These are phyloP conservation scores for Pseudomyrmex cubaensis DNA, from an alignment of 1,140 invertebrate genomes.

Conservation along the genomic window DNA sequence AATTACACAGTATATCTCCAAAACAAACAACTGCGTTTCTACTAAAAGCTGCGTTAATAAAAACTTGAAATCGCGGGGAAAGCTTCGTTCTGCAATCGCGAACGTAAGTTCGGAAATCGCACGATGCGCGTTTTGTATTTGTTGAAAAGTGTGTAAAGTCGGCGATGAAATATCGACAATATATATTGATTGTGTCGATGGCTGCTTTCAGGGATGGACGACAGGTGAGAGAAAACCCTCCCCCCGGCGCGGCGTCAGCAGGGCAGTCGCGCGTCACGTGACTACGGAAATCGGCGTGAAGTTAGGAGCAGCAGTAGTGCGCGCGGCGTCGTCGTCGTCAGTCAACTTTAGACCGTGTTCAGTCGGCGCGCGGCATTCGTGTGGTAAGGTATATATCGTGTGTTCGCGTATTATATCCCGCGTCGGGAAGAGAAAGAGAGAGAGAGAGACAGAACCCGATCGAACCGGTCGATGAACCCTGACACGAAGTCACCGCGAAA, in stretches of 20 bases:
- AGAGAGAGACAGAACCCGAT: conserved; percentile 2
- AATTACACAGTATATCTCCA: no score
- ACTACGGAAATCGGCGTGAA: conserved; percentile 54
- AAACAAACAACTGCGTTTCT: no score
- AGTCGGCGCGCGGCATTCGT: conserved; percentile 77
- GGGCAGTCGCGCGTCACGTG: conserved; percentile 50
- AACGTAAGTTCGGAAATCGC: no score
- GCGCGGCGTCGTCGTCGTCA: conserved; percentile 26
- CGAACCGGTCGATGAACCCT: background rate
- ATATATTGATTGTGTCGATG: conserved; percentile 15
- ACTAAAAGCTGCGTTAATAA: no score
- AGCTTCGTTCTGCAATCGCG: no score
- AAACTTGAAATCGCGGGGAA: no score
- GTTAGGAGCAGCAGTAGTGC: conserved; percentile 10
- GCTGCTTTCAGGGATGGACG: background rate
- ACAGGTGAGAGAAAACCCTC: conserved; percentile 17
- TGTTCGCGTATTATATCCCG: background rate
- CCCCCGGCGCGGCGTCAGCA: conserved; percentile 10
- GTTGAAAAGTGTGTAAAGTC: no score
- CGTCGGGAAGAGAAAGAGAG: no score
- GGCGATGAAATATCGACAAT: conserved; percentile 6
- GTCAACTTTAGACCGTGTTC: conserved; percentile 74
- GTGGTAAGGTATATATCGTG: conserved; percentile 68
- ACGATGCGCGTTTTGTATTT: no score
- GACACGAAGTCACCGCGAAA: conserved; percentile 20